Conservation (phyloP, 2,888 invertebrate genomes). For the Apomyelois bistriatella region DNA sequence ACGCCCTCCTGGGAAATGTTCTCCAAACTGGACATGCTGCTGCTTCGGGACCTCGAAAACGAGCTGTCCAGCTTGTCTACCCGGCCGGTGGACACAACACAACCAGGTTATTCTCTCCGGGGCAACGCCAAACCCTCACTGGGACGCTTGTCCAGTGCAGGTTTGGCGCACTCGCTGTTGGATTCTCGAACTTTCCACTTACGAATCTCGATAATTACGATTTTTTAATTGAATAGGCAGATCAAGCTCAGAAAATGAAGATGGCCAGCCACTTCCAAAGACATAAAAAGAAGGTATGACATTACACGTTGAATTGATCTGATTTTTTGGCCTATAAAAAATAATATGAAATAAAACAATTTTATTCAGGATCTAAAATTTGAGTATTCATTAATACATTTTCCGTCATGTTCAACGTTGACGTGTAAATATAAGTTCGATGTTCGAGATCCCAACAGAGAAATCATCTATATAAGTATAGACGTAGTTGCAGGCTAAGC, state of each 20-base stretch:
- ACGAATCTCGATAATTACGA: background rate
- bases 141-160: slow-evolving; percentile 14
- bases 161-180: slow-evolving; percentile 21
- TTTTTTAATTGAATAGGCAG: background rate
- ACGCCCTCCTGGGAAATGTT: slow-evolving; percentile 97
- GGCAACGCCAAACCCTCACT: slow-evolving; percentile 12
- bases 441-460: slow-evolving; percentile 5
- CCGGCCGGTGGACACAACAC: slow-evolving; percentile 80
- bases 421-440: background rate
- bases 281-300: too few relatives aligned
- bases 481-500: slow-evolving; percentile 50
- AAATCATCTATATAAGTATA: slow-evolving; percentile 7
- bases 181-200: slow-evolving; percentile 3
- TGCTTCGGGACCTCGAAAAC: slow-evolving; percentile 97
- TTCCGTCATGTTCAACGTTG: too few relatives aligned
- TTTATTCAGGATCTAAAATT: too few relatives aligned
- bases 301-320: too few relatives aligned
- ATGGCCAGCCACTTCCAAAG: too few relatives aligned
- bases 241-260: too few relatives aligned
- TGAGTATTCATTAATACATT: too few relatives aligned
- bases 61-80: slow-evolving; percentile 98
- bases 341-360: too few relatives aligned
- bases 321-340: too few relatives aligned
- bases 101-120: slow-evolving; percentile 49
- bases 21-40: slow-evolving; percentile 98